Conservation (phyloP, 2,888 invertebrate species). For the Diplazon laetatorius region DNA sequence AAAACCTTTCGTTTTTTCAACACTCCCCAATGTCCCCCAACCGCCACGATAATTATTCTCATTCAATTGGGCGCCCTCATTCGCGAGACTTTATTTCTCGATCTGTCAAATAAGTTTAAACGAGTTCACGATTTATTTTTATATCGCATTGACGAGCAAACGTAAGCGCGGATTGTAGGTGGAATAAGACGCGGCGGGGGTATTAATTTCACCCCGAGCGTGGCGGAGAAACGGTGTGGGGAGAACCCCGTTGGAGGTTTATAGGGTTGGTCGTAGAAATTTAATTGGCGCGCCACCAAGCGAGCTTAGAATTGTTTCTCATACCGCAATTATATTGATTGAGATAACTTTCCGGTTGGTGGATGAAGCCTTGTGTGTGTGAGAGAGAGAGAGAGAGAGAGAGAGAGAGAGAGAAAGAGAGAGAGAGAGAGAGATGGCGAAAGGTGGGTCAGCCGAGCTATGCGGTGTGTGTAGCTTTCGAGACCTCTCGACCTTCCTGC, state of each 20-base stretch:
- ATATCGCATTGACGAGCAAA: too few relatives aligned
- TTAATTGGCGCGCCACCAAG: conserved; percentile 63
- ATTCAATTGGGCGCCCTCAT: too few relatives aligned
- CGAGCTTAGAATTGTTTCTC: conserved; percentile 63
- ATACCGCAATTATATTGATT: conserved; percentile 62
- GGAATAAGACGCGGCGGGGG: conserved; percentile 26
- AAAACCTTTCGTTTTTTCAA: too few relatives aligned
- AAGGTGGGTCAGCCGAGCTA: conserved; percentile 33
- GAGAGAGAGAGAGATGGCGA: background rate
- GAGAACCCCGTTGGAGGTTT: background rate
- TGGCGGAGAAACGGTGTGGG: background rate
- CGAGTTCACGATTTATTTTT: too few relatives aligned
- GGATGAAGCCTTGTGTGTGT: conserved; percentile 12
- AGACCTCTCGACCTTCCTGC: conserved; percentile 56
- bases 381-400: conserved; percentile 12
- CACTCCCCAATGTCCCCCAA: too few relatives aligned
- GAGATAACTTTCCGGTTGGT: conserved; percentile 60
- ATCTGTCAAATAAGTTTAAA: too few relatives aligned
- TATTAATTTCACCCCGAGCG: conserved; percentile 53
- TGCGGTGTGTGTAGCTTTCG: conserved; percentile 30
- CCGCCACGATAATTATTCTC: too few relatives aligned
- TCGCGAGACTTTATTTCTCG: too few relatives aligned
- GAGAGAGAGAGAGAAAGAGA: conserved; percentile 7
- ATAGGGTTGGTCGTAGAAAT: conserved; percentile 41
- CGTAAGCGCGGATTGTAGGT: background rate